Percentiles rank a stretch among this genome's conserved stretches.
Conservation (phyloP, 2,888 invertebrate species). For the Coenonympha arcania region DNA sequence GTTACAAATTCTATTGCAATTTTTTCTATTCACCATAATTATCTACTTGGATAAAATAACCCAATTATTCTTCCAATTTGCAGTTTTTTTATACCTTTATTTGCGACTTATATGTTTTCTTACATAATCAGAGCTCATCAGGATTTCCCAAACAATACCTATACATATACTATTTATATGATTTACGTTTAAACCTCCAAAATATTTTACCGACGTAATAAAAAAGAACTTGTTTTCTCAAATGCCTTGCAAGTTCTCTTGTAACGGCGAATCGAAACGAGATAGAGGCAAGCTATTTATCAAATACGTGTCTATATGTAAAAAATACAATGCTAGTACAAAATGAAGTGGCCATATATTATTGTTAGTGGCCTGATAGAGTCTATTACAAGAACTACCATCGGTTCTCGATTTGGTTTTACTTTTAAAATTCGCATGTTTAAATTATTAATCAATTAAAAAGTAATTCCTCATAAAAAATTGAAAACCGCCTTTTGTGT, state of each 20-base stretch:
- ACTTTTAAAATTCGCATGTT: background rate
- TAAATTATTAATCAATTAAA: too few species aligned
- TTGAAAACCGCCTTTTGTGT: too few species aligned
- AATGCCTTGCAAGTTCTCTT: slow-evolving; percentile 17
- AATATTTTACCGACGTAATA: slow-evolving; percentile 7
- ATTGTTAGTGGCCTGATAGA: slow-evolving; percentile 45
- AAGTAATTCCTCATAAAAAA: too few species aligned
- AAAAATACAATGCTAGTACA: slow-evolving; percentile 49
- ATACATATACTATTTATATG: background rate
- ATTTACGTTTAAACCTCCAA: background rate
- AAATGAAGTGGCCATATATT: slow-evolving; percentile 44
- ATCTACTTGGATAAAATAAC: too few species aligned
- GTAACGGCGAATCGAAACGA: slow-evolving; percentile 28
- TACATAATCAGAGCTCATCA: too few species aligned
- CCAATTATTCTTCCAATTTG: too few species aligned
- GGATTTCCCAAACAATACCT: too few species aligned
- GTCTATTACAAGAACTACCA: slow-evolving; percentile 33
- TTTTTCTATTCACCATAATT: too few species aligned
- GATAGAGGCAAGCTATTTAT: slow-evolving; percentile 35
- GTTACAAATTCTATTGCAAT: too few species aligned
- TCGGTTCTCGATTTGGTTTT: slow-evolving; percentile 27
- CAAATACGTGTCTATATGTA: slow-evolving; percentile 33
- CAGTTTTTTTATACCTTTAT: too few species aligned
- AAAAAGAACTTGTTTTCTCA: slow-evolving; percentile 20
- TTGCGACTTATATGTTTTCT: too few species aligned